Evolutionary conservation across 64 coral and sea anemone genomes (phyloP), one percentile per base, ranked within the genome.

Genomic region (Pocillopora verrucosa): DNA sequence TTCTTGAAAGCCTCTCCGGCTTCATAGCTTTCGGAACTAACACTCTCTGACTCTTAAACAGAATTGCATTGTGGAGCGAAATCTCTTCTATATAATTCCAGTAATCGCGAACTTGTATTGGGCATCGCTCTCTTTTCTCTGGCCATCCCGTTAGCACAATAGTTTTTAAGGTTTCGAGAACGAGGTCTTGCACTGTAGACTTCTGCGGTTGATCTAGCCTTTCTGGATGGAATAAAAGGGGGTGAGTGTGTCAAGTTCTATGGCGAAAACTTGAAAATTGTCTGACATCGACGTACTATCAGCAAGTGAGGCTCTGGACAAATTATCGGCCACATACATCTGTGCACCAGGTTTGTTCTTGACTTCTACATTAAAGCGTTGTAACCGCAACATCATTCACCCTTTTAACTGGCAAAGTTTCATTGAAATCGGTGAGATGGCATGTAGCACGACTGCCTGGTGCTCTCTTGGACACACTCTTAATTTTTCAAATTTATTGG

Each of bases 81-180:
- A 90, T 94, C 70, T 93, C 92, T 36, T 94, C 83, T 59, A 82
- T 81, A 35, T 58, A 90, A 38, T 94, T 79, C 93, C 87, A 89
- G 38, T 89, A 94, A 17, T 94, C 92, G 16, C 80, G 56, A 30
- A 94, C 76, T 34, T 76, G 65, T 16, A 79, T 34, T 58, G 80
- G 87, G 59, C 17, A 73, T 84, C 89, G 35, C 22, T 89, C 87
- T 89, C 68, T 94, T 24, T 25, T 84, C 79, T 94, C 92, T 51
- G 92, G 80, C 87, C 87, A 89, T 76, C 87, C 92, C 13, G 85
- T 56, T 9, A 94, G 60, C 0, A 93, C 86, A n/a, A 79, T 89
- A 16, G 72, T 80, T 41, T 82, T 94, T 13, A 94, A n/a, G 34
- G 74, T 74, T 58, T 94, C 87, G n/a, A 87, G 17, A 25, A 80